Evolutionary conservation across 2,888 invertebrate species (phyloP), one percentile per base, ranked within the genome.

Genomic region (Thymelicus acteon): DNA sequence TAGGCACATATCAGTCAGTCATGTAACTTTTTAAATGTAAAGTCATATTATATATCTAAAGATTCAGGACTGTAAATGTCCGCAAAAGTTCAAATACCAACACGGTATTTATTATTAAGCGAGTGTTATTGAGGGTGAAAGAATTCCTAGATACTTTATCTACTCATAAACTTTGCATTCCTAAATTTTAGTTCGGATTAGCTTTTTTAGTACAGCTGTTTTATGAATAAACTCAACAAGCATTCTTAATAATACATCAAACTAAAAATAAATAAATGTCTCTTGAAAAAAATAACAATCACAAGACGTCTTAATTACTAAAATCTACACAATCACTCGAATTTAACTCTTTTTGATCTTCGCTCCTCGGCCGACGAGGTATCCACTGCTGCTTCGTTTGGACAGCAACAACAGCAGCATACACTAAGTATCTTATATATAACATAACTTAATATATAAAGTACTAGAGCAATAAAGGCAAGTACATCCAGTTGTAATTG

Each of bases 401-500:
- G 79, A 72, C 85, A 90, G 72, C 89, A 92, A 74, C 89, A 90
- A 73, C 92, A 91, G 70, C 91, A 92, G 37, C 88, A 73, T 0
- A 80, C 80, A 0, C 87, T 86, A 0, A 93, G 54, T 66, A 93
- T 83, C 78, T 92, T 93, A 71, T 80, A 87, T 7, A 86, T 7
- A 8, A 86, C 89, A 67, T 86, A 88, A 24, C 74, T 70, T 10
- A 93, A 74, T 44, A 93, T 85, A 71, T 89, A 90, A 5, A 84
- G 72, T 0, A 92, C 87, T 10, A 92, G 68, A 13, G 82, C 88
- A 7, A 93, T 78, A 76, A 91, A 91, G 1, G 88, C 86, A 13
- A 93, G 75, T 48, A 94, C 91, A 75, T 94, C 94, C 67, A 93
- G 74, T 63, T 94, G 92, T 5, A 88, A 78, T 73, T 92, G 89